Conservation (phyloP, 2,888 invertebrate species). For the Endomychus coccineus region DNA sequence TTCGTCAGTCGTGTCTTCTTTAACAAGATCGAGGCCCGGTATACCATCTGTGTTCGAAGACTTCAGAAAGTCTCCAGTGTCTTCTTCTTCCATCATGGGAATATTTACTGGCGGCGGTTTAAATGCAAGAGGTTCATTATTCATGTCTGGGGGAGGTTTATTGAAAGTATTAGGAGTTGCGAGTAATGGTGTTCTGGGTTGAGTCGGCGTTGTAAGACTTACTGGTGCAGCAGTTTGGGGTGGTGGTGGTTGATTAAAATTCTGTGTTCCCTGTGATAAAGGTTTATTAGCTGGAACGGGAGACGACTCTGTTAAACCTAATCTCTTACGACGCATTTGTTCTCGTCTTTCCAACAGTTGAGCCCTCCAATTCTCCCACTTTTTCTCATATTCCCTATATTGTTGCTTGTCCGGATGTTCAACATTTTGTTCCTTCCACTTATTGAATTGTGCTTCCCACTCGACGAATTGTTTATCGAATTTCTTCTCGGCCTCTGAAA, state of each 20-base stretch:
- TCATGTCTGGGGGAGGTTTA: slow-evolving; percentile 33
- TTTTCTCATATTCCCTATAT: slow-evolving; percentile 77
- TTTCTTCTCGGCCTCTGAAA: slow-evolving; percentile 66
- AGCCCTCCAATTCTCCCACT: slow-evolving; percentile 78
- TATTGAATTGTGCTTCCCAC: slow-evolving; percentile 88
- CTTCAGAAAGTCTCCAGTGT: slow-evolving; percentile 21
- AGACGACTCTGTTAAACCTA: slow-evolving; percentile 22
- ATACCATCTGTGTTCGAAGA: slow-evolving; percentile 48
- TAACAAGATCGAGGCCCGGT: slow-evolving; percentile 66
- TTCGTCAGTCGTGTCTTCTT: slow-evolving; percentile 38
- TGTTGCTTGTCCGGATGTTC: slow-evolving; percentile 87
- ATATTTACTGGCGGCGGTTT: slow-evolving; percentile 17
- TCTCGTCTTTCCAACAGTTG: slow-evolving; percentile 73
- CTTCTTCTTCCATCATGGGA: slow-evolving; percentile 14
- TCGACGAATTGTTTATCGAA: slow-evolving; percentile 84
- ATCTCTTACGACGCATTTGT: slow-evolving; percentile 66
- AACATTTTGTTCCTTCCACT: slow-evolving; percentile 85
- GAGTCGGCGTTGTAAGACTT: not conserved
- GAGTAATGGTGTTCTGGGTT: not conserved
- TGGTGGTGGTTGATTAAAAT: slow-evolving; percentile 20
- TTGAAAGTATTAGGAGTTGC: slow-evolving; percentile 10
- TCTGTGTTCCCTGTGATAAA: too few species aligned
- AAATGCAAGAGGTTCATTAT: slow-evolving; percentile 34
- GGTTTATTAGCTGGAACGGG: not conserved
- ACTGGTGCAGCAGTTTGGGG: slow-evolving; percentile 25